Percentiles rank a stretch among this genome's conserved stretches.
phyloP scores from a whole-genome alignment of 1,140 invertebrate genomes.

The Sitophilus oryzae region DNA sequence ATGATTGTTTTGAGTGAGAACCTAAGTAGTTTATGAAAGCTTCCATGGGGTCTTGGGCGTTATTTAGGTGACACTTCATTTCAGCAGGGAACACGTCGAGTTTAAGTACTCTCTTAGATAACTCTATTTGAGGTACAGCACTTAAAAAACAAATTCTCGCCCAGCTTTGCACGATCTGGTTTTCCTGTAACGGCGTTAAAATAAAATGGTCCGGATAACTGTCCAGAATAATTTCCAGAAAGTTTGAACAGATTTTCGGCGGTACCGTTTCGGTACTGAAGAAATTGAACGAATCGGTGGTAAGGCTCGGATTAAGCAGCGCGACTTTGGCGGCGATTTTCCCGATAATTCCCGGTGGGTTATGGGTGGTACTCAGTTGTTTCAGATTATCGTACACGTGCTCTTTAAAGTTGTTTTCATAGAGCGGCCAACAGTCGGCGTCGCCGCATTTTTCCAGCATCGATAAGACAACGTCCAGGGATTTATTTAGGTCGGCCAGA shows the following conservation, averaged over 20 bases:
- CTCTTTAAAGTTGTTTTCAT: slow-evolving; percentile 30
- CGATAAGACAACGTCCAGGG: slow-evolving; percentile 28
- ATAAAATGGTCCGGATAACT: slow-evolving; percentile 28
- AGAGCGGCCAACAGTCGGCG: slow-evolving; percentile 31
- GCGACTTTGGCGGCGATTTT: slow-evolving; percentile 32
- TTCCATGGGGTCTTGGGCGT: slow-evolving; percentile 23
- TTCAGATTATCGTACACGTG: slow-evolving; percentile 32
- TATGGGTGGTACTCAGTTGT: slow-evolving; percentile 21
- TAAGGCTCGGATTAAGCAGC: slow-evolving; percentile 19
- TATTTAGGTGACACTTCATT: slow-evolving; percentile 23
- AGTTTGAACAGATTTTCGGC: slow-evolving; percentile 24
- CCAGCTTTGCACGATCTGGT: slow-evolving; percentile 29
- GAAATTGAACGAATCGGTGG: slow-evolving; percentile 25
- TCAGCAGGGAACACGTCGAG: slow-evolving; percentile 24
- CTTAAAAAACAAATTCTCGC: slow-evolving; percentile 32
- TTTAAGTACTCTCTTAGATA: slow-evolving; percentile 31
- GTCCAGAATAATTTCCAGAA: slow-evolving; percentile 25
- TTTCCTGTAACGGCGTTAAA: slow-evolving; percentile 30
- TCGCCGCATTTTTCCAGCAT: slow-evolving; percentile 28
- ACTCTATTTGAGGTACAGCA: slow-evolving; percentile 12
- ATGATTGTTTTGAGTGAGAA: slow-evolving; percentile 15
- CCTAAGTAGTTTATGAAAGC: slow-evolving; percentile 29
- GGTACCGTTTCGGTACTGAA: slow-evolving; percentile 28
- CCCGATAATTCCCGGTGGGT: slow-evolving; percentile 25
- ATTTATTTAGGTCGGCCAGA: slow-evolving; percentile 29